Evolutionary conservation across 2,113 vertebrate genomes (phyloP).

Genomic region (Anarhynchus alexandrinus): DNA sequence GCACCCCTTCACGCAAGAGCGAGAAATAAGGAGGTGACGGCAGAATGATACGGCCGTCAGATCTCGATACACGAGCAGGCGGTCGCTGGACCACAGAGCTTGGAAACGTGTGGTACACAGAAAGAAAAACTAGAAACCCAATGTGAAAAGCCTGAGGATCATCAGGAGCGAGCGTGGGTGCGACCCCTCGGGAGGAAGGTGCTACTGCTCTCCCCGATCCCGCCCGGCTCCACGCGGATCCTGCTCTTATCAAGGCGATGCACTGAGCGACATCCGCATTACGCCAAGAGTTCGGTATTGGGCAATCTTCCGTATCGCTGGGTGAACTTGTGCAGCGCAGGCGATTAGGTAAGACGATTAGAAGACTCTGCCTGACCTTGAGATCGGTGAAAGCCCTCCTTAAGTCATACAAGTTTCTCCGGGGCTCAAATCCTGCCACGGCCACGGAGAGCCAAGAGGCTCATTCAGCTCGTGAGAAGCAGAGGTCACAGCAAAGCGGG

Average conservation of each 20-base stretch:
- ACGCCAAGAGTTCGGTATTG: accelerated
- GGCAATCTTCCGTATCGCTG: background rate
- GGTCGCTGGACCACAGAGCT: background rate
- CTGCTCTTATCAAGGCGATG: background rate
- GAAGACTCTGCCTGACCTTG: background rate
- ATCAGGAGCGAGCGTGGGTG: background rate
- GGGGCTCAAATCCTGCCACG: background rate
- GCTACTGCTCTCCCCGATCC: background rate
- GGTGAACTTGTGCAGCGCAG: background rate
- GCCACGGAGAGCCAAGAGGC: background rate
- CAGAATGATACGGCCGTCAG: accelerated
- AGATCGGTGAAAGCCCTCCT: background rate
- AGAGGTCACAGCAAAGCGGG: background rate
- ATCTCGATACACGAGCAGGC: accelerated
- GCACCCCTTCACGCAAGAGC: background rate
- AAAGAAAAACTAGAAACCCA: background rate
- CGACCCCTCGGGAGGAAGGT: background rate
- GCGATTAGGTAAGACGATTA: background rate
- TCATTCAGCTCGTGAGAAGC: background rate
- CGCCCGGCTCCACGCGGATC: background rate
- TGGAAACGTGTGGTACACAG: background rate
- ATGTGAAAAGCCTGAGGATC: accelerated
- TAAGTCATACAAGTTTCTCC: background rate
- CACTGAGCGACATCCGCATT: accelerated
- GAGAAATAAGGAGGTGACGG: background rate